Evolutionary conservation across 1,140 invertebrate species (phyloP).

Genomic region (Micrasema longulum): DNA sequence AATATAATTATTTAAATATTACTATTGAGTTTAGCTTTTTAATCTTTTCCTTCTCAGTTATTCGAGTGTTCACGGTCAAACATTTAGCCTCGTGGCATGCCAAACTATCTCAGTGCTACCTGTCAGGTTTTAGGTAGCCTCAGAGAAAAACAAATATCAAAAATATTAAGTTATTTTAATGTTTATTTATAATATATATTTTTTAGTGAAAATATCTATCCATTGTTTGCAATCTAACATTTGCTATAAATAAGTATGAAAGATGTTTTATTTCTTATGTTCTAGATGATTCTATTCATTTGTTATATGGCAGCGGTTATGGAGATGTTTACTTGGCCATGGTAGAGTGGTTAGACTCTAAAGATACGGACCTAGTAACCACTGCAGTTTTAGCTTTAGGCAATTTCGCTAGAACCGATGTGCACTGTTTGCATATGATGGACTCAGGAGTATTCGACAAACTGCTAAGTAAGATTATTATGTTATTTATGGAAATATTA

Average conservation of each 20-base stretch:
- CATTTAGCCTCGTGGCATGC: no score
- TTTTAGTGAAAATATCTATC: constrained; percentile 13
- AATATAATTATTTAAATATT: no score
- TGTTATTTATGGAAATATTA: no score
- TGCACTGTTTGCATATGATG: constrained; percentile 86
- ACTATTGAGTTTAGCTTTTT: no score
- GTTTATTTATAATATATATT: neutral
- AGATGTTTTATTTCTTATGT: constrained; percentile 42
- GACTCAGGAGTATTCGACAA: constrained; percentile 81
- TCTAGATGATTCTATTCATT: constrained; percentile 88
- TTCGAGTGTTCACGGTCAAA: no score
- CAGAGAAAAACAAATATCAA: no score
- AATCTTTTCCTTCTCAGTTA: no score
- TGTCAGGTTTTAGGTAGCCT: no score
- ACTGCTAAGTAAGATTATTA: constrained; percentile 74
- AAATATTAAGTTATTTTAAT: neutral
- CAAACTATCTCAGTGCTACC: no score
- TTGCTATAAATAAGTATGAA: neutral
- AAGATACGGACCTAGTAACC: constrained; percentile 80
- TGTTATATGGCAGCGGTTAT: constrained; percentile 78
- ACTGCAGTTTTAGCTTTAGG: constrained; percentile 87
- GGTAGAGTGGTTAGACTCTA: constrained; percentile 81
- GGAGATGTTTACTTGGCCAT: constrained; percentile 79
- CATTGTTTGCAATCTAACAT: neutral
- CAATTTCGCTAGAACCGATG: constrained; percentile 90